Conservation (phyloP, 2,888 invertebrate species). For the Holacanthella duospinosa region DNA sequence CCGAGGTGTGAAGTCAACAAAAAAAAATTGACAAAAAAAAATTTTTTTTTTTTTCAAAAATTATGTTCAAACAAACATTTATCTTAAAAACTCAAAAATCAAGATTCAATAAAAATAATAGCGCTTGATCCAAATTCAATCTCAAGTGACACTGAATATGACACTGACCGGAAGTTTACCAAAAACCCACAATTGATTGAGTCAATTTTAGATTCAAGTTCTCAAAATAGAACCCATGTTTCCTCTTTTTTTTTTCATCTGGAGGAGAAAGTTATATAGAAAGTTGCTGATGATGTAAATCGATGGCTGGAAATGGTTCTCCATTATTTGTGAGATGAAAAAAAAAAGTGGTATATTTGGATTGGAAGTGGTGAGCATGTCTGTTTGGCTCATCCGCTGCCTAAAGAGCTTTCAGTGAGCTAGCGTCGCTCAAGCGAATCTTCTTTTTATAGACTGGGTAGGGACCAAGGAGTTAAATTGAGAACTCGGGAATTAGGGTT, state of each 20-base stretch:
- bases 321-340: not conserved
- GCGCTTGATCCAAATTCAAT: too few relatives aligned
- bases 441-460: not conserved
- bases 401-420: too few relatives aligned
- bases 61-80: not conserved
- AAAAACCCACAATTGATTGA: not conserved
- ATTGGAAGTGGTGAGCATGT: not conserved
- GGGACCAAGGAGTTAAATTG: slow-evolving; percentile 3
- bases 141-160: too few relatives aligned
- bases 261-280: not conserved
- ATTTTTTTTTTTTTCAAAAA: not conserved
- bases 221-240: not conserved
- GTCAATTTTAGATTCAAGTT: not conserved
- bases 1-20: too few relatives aligned
- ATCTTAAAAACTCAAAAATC: too few relatives aligned
- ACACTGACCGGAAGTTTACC: not conserved
- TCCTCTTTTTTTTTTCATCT: not conserved
- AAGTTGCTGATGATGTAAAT: slow-evolving; percentile 3
- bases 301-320: not conserved
- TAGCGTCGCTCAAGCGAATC: not conserved
- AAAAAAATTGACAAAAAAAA: not conserved
- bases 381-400: too few relatives aligned
- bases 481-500: slow-evolving; percentile 5
- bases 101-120: too few relatives aligned
- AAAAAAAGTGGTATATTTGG: too few relatives aligned